Evolutionary conservation across 2,888 invertebrate genomes (phyloP), one percentile per base, ranked within the genome.

Genomic region (Pandemis cinnamomeana): DNA sequence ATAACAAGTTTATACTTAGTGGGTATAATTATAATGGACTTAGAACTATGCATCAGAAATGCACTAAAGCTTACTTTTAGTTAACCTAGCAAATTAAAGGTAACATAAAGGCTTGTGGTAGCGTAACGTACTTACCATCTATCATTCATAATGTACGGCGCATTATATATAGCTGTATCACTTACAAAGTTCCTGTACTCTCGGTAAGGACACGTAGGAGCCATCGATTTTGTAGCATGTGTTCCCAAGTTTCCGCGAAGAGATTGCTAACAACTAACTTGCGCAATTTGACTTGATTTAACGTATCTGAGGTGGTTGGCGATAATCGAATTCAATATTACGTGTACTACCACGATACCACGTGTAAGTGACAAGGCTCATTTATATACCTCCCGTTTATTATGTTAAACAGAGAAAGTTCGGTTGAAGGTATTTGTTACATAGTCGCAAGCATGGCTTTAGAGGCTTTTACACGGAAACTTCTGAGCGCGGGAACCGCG

Each of bases 181-280:
- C 64, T 71, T 46, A 64, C 71, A 64, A 71, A 58, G 15, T 67
- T 67, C 58, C 48, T 48, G 27, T 36, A 41, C 36, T 58, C 15
- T 58, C 46, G n/a, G 15, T 55, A 48, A 53, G 61, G 53, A 44
- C 42, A 67, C 48, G 44, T 36, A 51, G 67, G 36, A 42, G 67
- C 27, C 67, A 67, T 72, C 62, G 67, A 72, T 67, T 67, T 44
- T 66, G 67, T 51, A 53, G 61, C 72, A 72, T 53, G 53, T 67
- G 72, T 53, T 46, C 53, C 63, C 8, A 62, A 67, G 44, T 68
- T 72, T 13, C 62, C 53, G 41, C n/a, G 13, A 51, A 51, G 61
- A 61, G 71, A 67, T 71, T 72, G 67, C 20, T 36, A 67, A 55
- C 51, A 51, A 62, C 27, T 53, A 68, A 72, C 67, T 68, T 72